Base-by-base conservation (phyloP, 1,140 invertebrate genomes). In the Euborellia annulipes region DNA sequence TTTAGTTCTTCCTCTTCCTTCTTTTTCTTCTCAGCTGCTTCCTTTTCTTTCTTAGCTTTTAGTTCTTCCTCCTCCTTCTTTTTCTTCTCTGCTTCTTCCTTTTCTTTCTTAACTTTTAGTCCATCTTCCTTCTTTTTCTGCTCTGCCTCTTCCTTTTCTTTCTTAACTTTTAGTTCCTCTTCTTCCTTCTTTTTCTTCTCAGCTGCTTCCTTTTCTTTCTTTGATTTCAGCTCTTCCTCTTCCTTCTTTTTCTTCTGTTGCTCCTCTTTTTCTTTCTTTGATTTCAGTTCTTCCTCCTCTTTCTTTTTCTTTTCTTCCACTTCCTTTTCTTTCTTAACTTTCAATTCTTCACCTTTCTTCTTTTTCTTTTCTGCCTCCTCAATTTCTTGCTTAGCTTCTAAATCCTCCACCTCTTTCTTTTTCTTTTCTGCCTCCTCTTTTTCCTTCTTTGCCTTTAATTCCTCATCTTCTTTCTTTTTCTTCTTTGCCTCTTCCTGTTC, bases 111-210 rank as follows among this genome's bases (percentile, higher is more conserved):
- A 55, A 49, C 39, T 53, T 52, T 41, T 48, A 27, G 11, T 27
- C 11, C 42, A 37, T 32, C 17, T 42, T 52, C 47, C 30, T 50
- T 46, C 50, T 54, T 39, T 43, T 49, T 36, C 39, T 43, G 37
- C 44, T 36, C 17, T 42, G 50, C 48, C 30, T 50, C 45, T 43
- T 49, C 30, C 37, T 43, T 39, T 46, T 54, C 37, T 41, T 39
- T 38, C 17, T 37, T 39, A 55, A 50, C 45, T 41, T 50, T 49
- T 53, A 48, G 38, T 47, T 52, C 48, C 19, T 48, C 14, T 41
- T 50, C 55, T 51, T 47, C 38, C 46, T 50, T 37, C 54, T 37
- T 50, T 37, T 52, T 47, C 47, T 57, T 49, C 21, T 54, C 42
- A 39, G 59, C 55, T 8, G 38, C 44, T 46, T 52, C 43, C 37